Evolutionary conservation across 1,140 invertebrate genomes (phyloP).

Genomic region (Diploscapter pachys): DNA sequence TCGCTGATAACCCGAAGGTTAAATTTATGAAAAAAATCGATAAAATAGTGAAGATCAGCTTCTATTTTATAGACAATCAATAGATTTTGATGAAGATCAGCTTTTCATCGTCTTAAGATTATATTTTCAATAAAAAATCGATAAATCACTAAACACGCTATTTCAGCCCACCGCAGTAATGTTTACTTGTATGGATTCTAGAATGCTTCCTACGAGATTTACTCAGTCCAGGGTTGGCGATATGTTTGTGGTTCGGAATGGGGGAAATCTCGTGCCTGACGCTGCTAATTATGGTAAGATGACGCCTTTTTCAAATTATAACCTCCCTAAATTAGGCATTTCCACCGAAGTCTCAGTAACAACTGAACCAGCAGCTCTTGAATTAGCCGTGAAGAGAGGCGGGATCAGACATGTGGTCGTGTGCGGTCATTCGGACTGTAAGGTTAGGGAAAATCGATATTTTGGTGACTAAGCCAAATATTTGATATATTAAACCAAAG

Average conservation of each 20-base stretch:
- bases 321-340: constrained; percentile 16
- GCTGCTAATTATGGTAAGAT: constrained; percentile 71
- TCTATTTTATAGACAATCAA: too few relatives aligned
- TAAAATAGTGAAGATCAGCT: not conserved
- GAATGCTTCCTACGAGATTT: constrained; percentile 80
- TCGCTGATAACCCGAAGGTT: constrained; percentile 80
- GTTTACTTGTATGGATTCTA: constrained; percentile 91
- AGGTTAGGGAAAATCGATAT: constrained; percentile 62
- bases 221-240: constrained; percentile 88
- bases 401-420: constrained; percentile 85
- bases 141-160: constrained; percentile 41
- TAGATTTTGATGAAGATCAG: too few relatives aligned
- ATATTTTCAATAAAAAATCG: too few relatives aligned
- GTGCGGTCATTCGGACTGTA: constrained; percentile 92
- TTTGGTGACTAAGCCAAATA: too few relatives aligned
- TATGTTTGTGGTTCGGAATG: constrained; percentile 92
- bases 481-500: too few relatives aligned
- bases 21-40: constrained; percentile 49
- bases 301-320: constrained; percentile 1
- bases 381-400: constrained; percentile 83
- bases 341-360: constrained; percentile 58
- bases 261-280: constrained; percentile 85
- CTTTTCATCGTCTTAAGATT: too few relatives aligned
- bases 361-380: constrained; percentile 88
- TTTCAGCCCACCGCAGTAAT: constrained; percentile 85